Base-by-base conservation (phyloP, 2,888 invertebrate genomes). In the Endotricha flammealis region DNA sequence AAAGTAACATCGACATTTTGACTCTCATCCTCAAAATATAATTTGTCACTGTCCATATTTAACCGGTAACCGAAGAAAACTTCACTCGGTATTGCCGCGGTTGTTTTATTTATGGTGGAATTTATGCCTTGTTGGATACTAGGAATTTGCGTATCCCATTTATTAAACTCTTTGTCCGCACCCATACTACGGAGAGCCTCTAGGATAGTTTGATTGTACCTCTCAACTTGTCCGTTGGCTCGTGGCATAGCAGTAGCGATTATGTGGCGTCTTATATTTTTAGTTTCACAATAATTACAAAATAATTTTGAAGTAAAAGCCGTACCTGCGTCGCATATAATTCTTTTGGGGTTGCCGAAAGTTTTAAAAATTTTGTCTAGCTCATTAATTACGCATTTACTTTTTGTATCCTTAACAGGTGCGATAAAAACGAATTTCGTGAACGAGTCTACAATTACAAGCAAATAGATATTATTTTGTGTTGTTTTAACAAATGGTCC, bases 81-180 rank as follows among this genome's bases (percentile, higher is more conserved):
- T 14, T 47, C 46, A 9, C 44, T 47, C 4, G 50, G 50, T 2
- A 48, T 35, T 5, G 47, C 46, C 7, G 29, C 8, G 4, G 42
- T 50, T 6, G 47, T 44, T 39, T 48, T 48, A 14, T 50, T 42
- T 3, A 46, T 36, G 0, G 47, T 44, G 30, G 37, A 45, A 36
- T 56, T 52, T 1, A 52, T 47, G 1, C 48, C 50, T 22, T 52
- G 53, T 20, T 53, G 56, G 12, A 55, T 44, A 5, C 12, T 38
- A 4, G 39, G 37, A n/a, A 52, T 38, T 12, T 43, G 34, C 4
- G 38, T 33, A 32, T 53, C 48, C 46, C 47, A 46, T 29, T 44
- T 44, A 32, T 48, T 46, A 24, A 46, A 31, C 9, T 50, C 46
- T 1, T 40, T 48, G 27, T 50, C 32, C 2, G 56, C 53, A 0